Evolutionary conservation across 1,140 invertebrate species (phyloP), one percentile per base, ranked within the genome.

Genomic region (Heterodera carotae): DNA sequence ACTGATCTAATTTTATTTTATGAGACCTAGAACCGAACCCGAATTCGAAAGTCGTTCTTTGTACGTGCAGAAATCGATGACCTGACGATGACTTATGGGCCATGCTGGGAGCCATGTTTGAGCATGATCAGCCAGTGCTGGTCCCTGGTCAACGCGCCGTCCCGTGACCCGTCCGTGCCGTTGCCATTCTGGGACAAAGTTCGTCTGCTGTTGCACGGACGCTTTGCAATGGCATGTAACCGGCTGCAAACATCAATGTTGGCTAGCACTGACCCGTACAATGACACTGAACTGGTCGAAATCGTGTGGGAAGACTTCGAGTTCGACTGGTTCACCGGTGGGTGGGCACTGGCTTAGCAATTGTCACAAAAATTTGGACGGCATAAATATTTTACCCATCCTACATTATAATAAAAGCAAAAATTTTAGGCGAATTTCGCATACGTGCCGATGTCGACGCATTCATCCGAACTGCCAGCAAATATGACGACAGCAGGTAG

Each of bases 41-140:
- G n/a, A n/a, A n/a, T n/a, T n/a, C n/a, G n/a, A n/a, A n/a, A n/a
- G n/a, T n/a, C n/a, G n/a, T n/a, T n/a, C n/a, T n/a, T n/a, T n/a
- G n/a, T n/a, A n/a, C n/a, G n/a, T n/a, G n/a, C 70, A 90, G 94
- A 96, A 84, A 92, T 95, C 78, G 92, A 93, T 69, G 92, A 92
- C 79, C 94, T 92, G 82, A 92, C 92, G 84, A 93, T 96, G 85
- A 94, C 95, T 0, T 97, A 98, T 89, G 97, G 96, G 0, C 94
- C 95, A 0, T 98, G 96, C 89, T 99, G 97, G 97, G 97, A 99
- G 86, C 95, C 96, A 0, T 93, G 96, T 0, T 93, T 98, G 81
- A 94, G 96, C 0, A 95, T 98, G 85, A 95, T 94, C 83, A 96
- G 95, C 88, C 89, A 96, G 22, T 92, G 93, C 91, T 85, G 89